Evolutionary conservation across 2,113 vertebrate genomes (phyloP), one percentile per base, ranked within the genome.

Genomic region (Aplodontia rufa): DNA sequence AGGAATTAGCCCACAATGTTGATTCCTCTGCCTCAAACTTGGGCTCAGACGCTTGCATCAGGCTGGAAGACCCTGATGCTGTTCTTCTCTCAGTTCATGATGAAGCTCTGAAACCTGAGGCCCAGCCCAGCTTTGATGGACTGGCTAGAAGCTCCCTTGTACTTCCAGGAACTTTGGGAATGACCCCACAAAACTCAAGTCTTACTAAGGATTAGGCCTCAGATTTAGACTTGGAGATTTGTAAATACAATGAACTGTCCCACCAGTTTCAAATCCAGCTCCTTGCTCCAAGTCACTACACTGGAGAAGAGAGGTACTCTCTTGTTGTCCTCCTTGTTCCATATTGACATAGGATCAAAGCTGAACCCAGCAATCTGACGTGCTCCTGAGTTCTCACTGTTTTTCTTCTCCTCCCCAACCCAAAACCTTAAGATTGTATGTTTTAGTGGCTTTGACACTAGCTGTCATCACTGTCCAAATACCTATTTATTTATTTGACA

Each of bases 401-500:
- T 91, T 76, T 75, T 75, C 45, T 30, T 72, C 53, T 62, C 12
- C 37, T 71, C 37, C 32, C 26, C 24, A 8, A 6, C 12, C 16
- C 80, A 3, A 1, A 60, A 86, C 83, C 72, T 45, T 20, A 45
- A 69, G 60, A 35, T 40, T 42, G 37, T 12, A 0, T 93, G 26
- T 90, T 47, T 80, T 51, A 75, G 90, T 82, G 79, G 78, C 53
- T 76, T 71, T 86, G 76, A 76, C 30, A 28, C 72, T 66, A 28
- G 58, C 74, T 79, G 24, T 87, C 87, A 8, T 76, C 68, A 62
- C 40, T 28, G 28, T 92, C 92, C 86, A 90, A 62, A 76, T 74
- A 24, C 37, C 66, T 66, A 5, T 45, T 90, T 86, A 68, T 95
- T 96, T 96, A 69, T 95, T 74, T 58, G 85, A 49, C 51, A 81